phyloP scores from a whole-genome alignment of 2,113 vertebrate genomes.

The Pygoscelis antarcticus region DNA sequence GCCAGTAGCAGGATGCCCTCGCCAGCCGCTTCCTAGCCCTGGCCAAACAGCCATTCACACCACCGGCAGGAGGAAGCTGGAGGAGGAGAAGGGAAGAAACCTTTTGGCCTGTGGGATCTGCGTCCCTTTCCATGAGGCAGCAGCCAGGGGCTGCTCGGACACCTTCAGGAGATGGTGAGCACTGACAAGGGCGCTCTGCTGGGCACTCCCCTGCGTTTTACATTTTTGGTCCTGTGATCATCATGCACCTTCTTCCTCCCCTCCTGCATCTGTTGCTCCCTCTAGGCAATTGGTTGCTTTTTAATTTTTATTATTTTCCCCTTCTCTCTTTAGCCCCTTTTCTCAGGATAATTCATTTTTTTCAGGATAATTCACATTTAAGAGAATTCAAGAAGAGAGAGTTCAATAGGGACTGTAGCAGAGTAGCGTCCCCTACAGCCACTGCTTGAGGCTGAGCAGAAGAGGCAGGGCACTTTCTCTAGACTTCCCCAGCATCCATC shows the following conservation, averaged over 20 bases:
- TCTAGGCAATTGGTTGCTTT: not conserved
- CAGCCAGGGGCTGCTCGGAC: rapidly evolving
- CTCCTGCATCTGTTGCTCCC: not conserved
- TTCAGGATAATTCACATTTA: not conserved
- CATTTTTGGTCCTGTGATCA: not conserved
- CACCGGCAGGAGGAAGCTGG: not conserved
- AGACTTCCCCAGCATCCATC: not conserved
- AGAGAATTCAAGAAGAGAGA: not conserved
- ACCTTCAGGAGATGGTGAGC: no score
- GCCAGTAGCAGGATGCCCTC: rapidly evolving
- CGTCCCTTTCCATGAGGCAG: not conserved
- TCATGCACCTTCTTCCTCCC: not conserved
- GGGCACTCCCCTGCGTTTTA: not conserved
- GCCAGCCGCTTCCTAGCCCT: not conserved
- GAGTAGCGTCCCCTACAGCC: not conserved
- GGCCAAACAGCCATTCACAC: not conserved
- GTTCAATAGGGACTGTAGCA: not conserved
- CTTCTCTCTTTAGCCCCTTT: not conserved
- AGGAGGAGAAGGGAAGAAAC: not conserved
- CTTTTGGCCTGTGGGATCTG: not conserved
- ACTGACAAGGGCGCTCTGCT: not conserved
- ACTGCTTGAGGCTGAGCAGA: not conserved
- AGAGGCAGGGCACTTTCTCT: not conserved
- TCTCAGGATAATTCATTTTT: not conserved
- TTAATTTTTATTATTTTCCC: not conserved